Percentiles rank a stretch among this genome's conserved stretches.
These are phyloP conservation scores for Oxystoma pomonae DNA, from an alignment of 2,888 invertebrate species.

Conservation along the genomic window DNA sequence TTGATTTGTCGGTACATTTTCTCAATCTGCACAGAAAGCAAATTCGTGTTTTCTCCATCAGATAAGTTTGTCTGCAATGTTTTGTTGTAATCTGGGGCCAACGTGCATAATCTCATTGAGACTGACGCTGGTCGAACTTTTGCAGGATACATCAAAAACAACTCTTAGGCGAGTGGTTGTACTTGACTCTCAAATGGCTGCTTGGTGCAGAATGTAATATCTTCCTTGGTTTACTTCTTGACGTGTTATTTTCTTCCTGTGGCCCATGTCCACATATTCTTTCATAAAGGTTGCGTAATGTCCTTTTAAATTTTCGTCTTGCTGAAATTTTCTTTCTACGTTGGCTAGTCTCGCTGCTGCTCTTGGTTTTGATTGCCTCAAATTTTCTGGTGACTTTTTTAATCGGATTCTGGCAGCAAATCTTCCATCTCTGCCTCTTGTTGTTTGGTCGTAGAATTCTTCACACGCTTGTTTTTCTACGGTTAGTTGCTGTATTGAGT, in stretches of 20 bases:
- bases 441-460: conserved; percentile 7
- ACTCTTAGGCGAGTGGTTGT: too few relatives aligned
- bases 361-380: too few relatives aligned
- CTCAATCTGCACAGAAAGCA: neutral
- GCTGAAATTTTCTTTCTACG: conserved; percentile 14
- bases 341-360: too few relatives aligned
- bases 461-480: conserved; percentile 18
- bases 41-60: neutral
- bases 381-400: too few relatives aligned
- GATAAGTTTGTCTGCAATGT: neutral
- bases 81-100: too few relatives aligned
- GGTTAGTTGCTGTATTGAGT: neutral
- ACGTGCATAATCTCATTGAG: neutral
- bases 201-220: neutral
- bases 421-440: conserved; percentile 15
- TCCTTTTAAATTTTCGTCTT: conserved; percentile 7
- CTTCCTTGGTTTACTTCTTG: neutral
- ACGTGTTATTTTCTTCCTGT: neutral
- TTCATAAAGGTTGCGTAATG: conserved; percentile 20
- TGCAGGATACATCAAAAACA: too few relatives aligned
- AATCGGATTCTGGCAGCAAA: too few relatives aligned
- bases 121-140: too few relatives aligned
- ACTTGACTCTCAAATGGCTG: neutral
- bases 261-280: conserved; percentile 15
- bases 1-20: conserved; percentile 5